These are phyloP conservation scores for Alloscopus bannaensis DNA, from an alignment of 2,888 invertebrate species.

Conservation along the genomic window DNA sequence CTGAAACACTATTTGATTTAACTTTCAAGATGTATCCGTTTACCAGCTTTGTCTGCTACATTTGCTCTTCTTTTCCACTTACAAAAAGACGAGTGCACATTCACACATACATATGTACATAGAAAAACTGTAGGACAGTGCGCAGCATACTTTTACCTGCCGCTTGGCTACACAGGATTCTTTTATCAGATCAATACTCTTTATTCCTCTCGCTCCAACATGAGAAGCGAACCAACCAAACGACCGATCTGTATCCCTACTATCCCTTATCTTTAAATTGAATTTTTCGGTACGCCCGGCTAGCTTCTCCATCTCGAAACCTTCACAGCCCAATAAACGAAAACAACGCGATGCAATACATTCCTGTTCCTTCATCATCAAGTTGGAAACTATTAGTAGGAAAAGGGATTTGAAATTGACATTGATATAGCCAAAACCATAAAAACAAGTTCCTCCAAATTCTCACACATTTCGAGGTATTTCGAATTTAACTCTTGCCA, in stretches of 20 bases:
- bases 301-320: conserved; percentile 63
- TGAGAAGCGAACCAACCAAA: conserved; percentile 2
- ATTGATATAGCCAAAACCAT: not conserved
- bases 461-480: too few relatives aligned
- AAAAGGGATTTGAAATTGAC: conserved; percentile 5
- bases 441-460: too few relatives aligned
- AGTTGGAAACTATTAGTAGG: conserved; percentile 26
- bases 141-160: conserved; percentile 54
- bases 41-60: conserved; percentile 56
- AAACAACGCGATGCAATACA: conserved; percentile 47
- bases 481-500: too few relatives aligned
- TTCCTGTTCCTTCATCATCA: conserved; percentile 17
- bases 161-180: conserved; percentile 49
- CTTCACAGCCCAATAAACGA: conserved; percentile 59
- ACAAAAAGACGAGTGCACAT: conserved; percentile 39
- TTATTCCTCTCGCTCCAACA: conserved; percentile 19
- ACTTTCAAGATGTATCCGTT: conserved; percentile 62
- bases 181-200: conserved; percentile 62
- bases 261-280: conserved; percentile 64
- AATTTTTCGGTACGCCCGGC: conserved; percentile 58
- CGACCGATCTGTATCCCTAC: conserved; percentile 49
- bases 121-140: not conserved
- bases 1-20: conserved; percentile 60
- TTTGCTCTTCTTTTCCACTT: conserved; percentile 46
- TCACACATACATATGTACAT: not conserved